These are phyloP conservation scores for Agrotis ipsilon DNA, from an alignment of 2,888 invertebrate genomes.

Conservation along the genomic window DNA sequence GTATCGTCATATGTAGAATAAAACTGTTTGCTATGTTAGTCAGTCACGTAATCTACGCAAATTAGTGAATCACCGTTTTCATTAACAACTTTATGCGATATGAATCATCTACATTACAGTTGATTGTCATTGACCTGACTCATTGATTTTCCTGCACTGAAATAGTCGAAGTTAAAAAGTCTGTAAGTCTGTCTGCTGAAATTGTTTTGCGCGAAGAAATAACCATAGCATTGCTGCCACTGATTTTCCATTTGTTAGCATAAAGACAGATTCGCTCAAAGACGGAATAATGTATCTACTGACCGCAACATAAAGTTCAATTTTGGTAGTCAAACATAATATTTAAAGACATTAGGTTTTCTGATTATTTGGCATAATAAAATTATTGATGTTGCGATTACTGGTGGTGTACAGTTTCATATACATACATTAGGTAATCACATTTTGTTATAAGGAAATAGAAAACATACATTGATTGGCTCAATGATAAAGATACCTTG, in stretches of 20 bases:
- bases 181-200: neutral
- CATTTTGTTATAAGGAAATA: neutral
- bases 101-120: constrained; percentile 3
- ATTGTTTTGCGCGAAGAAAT: neutral
- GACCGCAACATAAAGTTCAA: too few relatives aligned
- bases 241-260: too few relatives aligned
- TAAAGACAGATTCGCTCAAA: too few relatives aligned
- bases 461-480: neutral
- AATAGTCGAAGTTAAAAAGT: neutral
- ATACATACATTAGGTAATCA: neutral
- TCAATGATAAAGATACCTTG: too few relatives aligned
- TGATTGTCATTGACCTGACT: too few relatives aligned
- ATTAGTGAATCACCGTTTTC: constrained; percentile 12
- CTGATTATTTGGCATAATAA: too few relatives aligned
- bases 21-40: constrained; percentile 1
- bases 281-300: too few relatives aligned
- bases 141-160: too few relatives aligned
- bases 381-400: neutral
- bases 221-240: too few relatives aligned
- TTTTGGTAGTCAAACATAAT: too few relatives aligned
- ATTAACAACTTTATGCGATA: constrained; percentile 4
- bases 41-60: neutral
- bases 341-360: too few relatives aligned
- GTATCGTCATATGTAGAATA: too few relatives aligned
- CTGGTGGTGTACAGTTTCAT: neutral